phyloP scores from a whole-genome alignment of 2,888 invertebrate species.

The Tyria jacobaeae region DNA sequence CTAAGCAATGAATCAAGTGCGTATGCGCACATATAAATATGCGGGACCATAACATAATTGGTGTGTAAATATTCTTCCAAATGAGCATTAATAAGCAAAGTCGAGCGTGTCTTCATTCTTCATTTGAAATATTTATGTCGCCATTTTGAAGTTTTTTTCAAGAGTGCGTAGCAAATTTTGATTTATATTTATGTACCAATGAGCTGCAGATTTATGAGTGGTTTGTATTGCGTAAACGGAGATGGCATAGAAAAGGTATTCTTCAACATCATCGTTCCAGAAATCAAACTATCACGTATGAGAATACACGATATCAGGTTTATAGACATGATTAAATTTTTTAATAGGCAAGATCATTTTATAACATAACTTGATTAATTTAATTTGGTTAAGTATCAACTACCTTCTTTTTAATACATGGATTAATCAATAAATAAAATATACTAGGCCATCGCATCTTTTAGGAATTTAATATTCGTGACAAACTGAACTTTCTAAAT shows the following conservation, averaged over 20 bases:
- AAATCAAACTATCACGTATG: no score
- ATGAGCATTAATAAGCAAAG: constrained; percentile 74
- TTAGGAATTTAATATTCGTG: no score
- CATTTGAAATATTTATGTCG: constrained; percentile 73
- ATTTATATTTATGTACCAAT: constrained; percentile 30
- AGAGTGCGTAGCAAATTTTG: constrained; percentile 59
- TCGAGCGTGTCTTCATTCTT: constrained; percentile 70
- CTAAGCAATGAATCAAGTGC: constrained; percentile 70
- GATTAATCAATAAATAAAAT: no score
- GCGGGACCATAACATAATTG: constrained; percentile 74
- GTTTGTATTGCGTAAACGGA: neutral
- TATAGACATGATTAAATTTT: neutral
- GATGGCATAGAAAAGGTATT: neutral
- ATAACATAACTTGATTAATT: neutral
- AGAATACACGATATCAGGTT: neutral
- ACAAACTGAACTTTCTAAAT: no score
- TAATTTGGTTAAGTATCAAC: neutral
- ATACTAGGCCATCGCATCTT: no score
- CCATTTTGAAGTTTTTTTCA: constrained; percentile 57
- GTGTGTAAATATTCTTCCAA: constrained; percentile 76
- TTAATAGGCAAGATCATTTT: neutral
- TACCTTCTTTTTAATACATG: no score
- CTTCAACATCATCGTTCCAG: neutral
- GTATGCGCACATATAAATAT: constrained; percentile 66
- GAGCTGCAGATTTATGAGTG: constrained; percentile 7